Evolutionary conservation across 2,888 invertebrate genomes (phyloP).

Genomic region (Conops quadrifasciatus): DNA sequence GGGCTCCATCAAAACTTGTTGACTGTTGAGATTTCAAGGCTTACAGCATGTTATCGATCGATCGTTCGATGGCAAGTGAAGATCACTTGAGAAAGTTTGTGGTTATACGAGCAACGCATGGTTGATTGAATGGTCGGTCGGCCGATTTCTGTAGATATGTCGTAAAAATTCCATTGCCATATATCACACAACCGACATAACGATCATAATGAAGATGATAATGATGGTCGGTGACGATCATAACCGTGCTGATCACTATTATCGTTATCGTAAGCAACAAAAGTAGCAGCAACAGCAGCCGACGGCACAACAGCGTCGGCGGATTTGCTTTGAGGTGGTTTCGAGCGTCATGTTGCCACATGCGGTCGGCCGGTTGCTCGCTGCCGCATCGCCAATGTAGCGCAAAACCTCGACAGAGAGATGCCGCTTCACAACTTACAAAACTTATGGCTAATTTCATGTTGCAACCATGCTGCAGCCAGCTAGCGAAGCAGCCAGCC

Average conservation of each 20-base stretch:
- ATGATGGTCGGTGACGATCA: too few relatives aligned
- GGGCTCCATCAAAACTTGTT: conserved; percentile 10
- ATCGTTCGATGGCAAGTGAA: background rate
- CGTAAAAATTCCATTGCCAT: background rate
- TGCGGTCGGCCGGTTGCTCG: conserved; percentile 4
- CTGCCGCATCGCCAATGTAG: background rate
- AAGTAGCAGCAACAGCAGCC: background rate
- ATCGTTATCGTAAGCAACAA: background rate
- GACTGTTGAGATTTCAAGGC: conserved; percentile 5
- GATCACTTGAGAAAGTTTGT: background rate
- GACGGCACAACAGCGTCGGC: conserved; percentile 19
- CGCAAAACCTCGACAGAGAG: conserved; percentile 7
- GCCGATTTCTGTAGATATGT: background rate
- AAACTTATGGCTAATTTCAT: conserved; percentile 55
- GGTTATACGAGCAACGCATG: background rate
- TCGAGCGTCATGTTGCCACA: conserved; percentile 29
- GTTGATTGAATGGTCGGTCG: background rate
- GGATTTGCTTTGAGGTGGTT: conserved; percentile 32
- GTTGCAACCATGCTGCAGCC: background rate
- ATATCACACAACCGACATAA: background rate
- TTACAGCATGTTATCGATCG: background rate
- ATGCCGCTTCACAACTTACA: conserved; percentile 49
- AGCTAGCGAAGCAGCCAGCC: background rate
- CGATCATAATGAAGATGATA: too few relatives aligned
- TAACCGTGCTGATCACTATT: too few relatives aligned